Percentiles rank a stretch among this genome's conserved stretches.
Evolutionary conservation across 1,140 invertebrate species (phyloP).

Genomic region (Brachionus asplanchnoidis): DNA sequence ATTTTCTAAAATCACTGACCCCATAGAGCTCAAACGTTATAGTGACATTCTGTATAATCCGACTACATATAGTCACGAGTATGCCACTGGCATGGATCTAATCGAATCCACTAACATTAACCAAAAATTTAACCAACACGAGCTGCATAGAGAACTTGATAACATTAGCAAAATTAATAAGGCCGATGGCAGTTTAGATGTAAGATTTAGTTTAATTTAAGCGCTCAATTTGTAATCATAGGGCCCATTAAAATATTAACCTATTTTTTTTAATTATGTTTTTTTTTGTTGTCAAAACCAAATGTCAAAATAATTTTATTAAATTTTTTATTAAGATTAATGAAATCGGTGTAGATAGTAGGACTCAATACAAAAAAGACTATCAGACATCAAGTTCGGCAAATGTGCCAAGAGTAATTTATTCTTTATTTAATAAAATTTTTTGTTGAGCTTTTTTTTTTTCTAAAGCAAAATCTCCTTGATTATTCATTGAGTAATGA

Average conservation of each 20-base stretch:
- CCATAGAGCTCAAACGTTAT: not conserved
- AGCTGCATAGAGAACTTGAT: not conserved
- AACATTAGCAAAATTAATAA: not conserved
- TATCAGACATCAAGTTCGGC: slow-evolving; percentile 9
- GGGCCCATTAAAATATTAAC: not conserved
- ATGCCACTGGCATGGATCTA: not conserved
- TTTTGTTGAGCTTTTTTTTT: not conserved
- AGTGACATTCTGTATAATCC: not conserved
- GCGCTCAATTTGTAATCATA: not conserved
- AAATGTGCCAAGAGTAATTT: not conserved
- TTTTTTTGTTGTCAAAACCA: not conserved
- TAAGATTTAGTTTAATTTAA: not conserved
- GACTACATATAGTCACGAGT: not conserved
- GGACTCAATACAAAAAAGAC: not conserved
- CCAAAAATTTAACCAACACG: not conserved
- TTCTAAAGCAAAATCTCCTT: not conserved
- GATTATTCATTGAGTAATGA: slow-evolving; percentile 18
- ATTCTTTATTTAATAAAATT: not conserved
- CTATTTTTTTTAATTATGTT: not conserved
- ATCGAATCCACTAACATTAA: not conserved
- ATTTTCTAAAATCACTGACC: slow-evolving; percentile 12
- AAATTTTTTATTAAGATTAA: not conserved
- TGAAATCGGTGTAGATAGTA: not conserved
- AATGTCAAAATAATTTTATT: not conserved
- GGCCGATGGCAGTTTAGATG: not conserved